Evolutionary conservation across 2,797 vertebrate genomes (phyloP).

Genomic region (Nannoperca australis): DNA sequence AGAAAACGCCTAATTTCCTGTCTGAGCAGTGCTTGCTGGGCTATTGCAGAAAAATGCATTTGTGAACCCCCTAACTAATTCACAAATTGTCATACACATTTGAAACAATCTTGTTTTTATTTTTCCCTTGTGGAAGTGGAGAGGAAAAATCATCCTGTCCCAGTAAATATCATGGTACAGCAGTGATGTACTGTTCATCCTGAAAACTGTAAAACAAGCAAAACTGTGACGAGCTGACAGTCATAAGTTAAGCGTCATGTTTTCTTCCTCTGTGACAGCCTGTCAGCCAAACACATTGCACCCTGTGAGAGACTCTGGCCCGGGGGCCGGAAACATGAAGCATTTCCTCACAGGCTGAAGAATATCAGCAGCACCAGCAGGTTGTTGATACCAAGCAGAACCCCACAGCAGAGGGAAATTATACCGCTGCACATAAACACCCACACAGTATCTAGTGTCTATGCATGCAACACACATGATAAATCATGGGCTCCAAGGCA

Average conservation of each 20-base stretch:
- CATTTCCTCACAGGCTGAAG: slow-evolving; percentile 21
- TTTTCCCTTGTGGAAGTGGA: slow-evolving; percentile 1
- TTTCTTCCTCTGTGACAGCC: slow-evolving; percentile 14
- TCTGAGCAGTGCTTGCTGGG: too few species aligned
- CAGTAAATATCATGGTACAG: slow-evolving; percentile 14
- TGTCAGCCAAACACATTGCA: slow-evolving; percentile 17
- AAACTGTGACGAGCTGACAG: slow-evolving; percentile 13
- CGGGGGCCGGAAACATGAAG: background rate
- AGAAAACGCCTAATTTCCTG: too few species aligned
- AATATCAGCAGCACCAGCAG: slow-evolving; percentile 15
- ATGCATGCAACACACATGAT: slow-evolving; percentile 3
- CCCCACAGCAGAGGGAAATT: background rate
- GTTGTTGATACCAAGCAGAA: background rate
- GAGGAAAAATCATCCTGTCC: slow-evolving; percentile 32
- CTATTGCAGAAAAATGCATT: too few species aligned
- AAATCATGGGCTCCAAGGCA: slow-evolving; percentile 2
- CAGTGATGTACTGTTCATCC: background rate
- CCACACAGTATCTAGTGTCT: background rate
- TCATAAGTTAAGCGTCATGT: background rate
- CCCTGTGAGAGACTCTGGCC: background rate
- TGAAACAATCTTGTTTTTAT: too few species aligned
- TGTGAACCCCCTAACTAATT: too few species aligned
- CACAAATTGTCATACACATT: too few species aligned
- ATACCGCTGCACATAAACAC: background rate
- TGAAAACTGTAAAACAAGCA: background rate